These are phyloP conservation scores for Apodemus sylvaticus DNA, from an alignment of 2,113 vertebrate species.

Conservation along the genomic window DNA sequence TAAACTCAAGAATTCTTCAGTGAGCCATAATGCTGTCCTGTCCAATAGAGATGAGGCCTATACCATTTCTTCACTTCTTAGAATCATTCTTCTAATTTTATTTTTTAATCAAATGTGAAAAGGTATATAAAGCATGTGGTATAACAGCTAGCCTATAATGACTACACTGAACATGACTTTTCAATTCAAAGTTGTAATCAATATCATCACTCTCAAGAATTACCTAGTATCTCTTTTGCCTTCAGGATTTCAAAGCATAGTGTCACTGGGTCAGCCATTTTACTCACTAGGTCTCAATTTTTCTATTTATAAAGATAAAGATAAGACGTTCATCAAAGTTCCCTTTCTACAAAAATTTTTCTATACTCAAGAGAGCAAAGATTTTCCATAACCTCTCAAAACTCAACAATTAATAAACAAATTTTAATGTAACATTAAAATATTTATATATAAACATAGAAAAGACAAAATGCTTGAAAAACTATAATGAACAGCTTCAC, in stretches of 20 bases:
- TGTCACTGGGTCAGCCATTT: background rate
- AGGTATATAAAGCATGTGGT: background rate
- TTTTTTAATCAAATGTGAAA: conserved; percentile 36
- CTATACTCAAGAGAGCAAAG: background rate
- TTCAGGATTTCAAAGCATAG: background rate
- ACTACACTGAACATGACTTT: background rate
- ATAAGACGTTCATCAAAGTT: background rate
- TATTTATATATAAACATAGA: background rate
- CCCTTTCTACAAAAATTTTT: background rate
- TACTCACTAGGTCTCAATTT: background rate
- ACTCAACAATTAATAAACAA: background rate
- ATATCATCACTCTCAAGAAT: background rate
- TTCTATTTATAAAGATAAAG: background rate
- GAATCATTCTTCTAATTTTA: background rate
- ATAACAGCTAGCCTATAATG: background rate
- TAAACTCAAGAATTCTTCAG: background rate
- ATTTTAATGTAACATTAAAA: background rate
- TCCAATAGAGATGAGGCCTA: background rate
- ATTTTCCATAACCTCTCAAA: background rate
- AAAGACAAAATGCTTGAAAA: no score
- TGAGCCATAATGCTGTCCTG: background rate
- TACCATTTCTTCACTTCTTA: background rate
- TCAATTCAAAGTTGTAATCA: background rate
- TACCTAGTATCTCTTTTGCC: background rate
- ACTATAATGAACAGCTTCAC: background rate